These are phyloP conservation scores for Marisa cornuarietis DNA, from an alignment of 1,140 invertebrate genomes.

Conservation along the genomic window DNA sequence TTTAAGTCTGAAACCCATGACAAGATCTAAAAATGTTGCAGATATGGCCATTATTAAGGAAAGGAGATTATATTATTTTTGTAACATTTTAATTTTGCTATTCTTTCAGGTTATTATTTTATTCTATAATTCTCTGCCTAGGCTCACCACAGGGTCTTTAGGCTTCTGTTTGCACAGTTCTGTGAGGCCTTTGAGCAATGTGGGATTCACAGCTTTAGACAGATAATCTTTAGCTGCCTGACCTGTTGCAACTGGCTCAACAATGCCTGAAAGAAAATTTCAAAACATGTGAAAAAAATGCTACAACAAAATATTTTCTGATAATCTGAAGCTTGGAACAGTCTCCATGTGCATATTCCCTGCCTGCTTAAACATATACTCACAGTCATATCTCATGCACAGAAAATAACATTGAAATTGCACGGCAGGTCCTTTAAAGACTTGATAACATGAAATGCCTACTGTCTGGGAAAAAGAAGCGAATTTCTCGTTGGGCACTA, in stretches of 20 bases:
- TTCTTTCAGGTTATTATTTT: background rate
- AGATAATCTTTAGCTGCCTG: constrained; percentile 75
- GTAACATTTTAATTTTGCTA: too few species aligned
- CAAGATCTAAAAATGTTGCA: too few species aligned
- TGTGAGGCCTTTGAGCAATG: constrained; percentile 75
- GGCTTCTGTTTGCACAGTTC: constrained; percentile 78
- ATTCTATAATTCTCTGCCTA: background rate
- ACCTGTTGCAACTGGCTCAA: constrained; percentile 64
- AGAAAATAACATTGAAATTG: too few species aligned
- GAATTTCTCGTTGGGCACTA: constrained; percentile 66
- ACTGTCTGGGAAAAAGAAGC: constrained; percentile 88
- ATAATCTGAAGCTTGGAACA: too few species aligned
- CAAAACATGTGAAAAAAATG: background rate
- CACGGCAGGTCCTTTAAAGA: background rate
- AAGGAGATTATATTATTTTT: too few species aligned
- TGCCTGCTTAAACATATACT: too few species aligned
- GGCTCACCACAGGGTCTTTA: constrained; percentile 73
- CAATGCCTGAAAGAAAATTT: constrained; percentile 48
- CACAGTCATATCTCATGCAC: too few species aligned
- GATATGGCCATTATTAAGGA: too few species aligned
- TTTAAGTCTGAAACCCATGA: too few species aligned
- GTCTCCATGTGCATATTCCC: background rate
- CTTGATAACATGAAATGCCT: constrained; percentile 57
- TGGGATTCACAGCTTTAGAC: constrained; percentile 73
- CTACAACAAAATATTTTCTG: background rate